Evolutionary conservation across 2,888 invertebrate genomes (phyloP).

Genomic region (Amorpha juglandis): DNA sequence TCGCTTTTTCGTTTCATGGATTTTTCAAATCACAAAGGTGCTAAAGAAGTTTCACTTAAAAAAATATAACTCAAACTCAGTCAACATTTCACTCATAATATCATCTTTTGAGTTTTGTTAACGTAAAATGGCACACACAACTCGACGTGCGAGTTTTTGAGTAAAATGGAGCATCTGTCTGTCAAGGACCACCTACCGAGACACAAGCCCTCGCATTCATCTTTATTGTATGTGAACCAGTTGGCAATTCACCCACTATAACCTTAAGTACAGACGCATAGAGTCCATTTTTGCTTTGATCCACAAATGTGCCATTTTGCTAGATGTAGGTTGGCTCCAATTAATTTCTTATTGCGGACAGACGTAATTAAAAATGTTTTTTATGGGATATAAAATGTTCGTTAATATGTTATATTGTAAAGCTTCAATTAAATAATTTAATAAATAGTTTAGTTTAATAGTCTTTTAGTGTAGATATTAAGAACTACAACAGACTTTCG

Average conservation of each 20-base stretch:
- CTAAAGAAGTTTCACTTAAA: too few relatives aligned
- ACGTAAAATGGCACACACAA: constrained; percentile 64
- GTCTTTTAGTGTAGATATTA: too few relatives aligned
- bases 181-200: constrained; percentile 78
- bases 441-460: too few relatives aligned
- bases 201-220: constrained; percentile 71
- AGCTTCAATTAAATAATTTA: too few relatives aligned
- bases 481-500: too few relatives aligned
- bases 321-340: constrained; percentile 4
- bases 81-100: not conserved
- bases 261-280: rapidly evolving
- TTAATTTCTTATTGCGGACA: constrained; percentile 4
- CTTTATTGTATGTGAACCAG: constrained; percentile 64
- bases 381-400: not conserved
- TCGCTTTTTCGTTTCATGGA: too few relatives aligned
- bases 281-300: constrained; percentile 29
- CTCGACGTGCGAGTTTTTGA: constrained; percentile 48
- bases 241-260: constrained; percentile 1
- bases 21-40: too few relatives aligned
- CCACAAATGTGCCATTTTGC: constrained; percentile 1
- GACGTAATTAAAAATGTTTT: not conserved
- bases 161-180: constrained; percentile 73
- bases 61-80: not conserved
- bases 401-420: not conserved
- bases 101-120: constrained; percentile 48